Evolutionary conservation across 2,113 vertebrate species (phyloP).

Genomic region (Ochotona curzoniae): DNA sequence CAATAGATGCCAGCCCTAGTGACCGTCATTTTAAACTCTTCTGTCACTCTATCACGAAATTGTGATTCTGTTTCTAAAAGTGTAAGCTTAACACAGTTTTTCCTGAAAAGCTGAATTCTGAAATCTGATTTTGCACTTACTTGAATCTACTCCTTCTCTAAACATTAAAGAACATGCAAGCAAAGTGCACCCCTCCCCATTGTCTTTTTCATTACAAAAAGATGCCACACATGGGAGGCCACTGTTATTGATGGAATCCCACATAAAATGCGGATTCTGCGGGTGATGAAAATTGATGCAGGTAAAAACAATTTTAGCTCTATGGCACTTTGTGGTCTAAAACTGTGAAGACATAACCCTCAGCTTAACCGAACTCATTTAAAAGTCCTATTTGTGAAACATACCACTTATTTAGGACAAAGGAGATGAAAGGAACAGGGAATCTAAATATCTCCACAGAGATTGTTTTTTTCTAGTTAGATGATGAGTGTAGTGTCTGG

Average conservation of each 20-base stretch:
- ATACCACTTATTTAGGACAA: slow-evolving; percentile 60
- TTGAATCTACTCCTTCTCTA: neutral
- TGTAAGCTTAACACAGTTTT: neutral
- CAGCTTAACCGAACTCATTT: slow-evolving; percentile 14
- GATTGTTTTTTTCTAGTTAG: slow-evolving; percentile 68
- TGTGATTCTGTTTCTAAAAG: neutral
- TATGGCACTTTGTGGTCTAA: slow-evolving; percentile 34
- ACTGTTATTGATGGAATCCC: neutral
- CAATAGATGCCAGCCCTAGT: neutral
- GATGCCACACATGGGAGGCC: neutral
- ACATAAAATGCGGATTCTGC: neutral
- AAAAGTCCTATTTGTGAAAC: slow-evolving; percentile 61
- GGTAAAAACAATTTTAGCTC: neutral
- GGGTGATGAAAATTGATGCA: slow-evolving; percentile 6
- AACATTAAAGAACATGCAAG: neutral
- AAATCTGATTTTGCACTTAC: neutral
- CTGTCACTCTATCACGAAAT: neutral
- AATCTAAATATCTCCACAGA: slow-evolving; percentile 55
- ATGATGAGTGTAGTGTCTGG: neutral
- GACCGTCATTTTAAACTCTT: neutral
- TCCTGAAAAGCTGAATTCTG: neutral
- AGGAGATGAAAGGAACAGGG: slow-evolving; percentile 41
- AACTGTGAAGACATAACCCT: slow-evolving; percentile 32
- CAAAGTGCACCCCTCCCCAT: neutral
- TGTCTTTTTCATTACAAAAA: neutral